These are phyloP conservation scores for Balanococcus diminutus DNA, from an alignment of 2,888 invertebrate species.

Conservation along the genomic window DNA sequence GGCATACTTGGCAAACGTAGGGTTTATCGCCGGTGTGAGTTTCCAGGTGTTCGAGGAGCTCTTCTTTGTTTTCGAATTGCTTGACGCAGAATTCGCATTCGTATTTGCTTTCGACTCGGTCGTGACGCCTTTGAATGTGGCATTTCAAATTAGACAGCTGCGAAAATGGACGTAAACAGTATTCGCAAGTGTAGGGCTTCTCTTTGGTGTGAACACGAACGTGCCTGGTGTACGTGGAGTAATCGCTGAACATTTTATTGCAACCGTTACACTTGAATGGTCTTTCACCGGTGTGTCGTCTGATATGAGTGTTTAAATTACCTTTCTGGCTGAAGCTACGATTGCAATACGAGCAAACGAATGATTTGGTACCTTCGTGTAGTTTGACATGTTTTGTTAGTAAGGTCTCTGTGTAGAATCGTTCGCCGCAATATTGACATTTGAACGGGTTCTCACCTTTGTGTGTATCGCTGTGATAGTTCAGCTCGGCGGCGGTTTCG, in stretches of 20 bases:
- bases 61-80: constrained; percentile 56
- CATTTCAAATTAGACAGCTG: constrained; percentile 56
- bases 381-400: constrained; percentile 35
- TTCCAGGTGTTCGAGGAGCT: constrained; percentile 56
- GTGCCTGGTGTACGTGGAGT: constrained; percentile 54
- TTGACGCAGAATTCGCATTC: constrained; percentile 56
- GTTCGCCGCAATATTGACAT: constrained; percentile 49
- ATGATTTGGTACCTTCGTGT: constrained; percentile 52
- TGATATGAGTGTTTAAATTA: constrained; percentile 53
- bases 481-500: neutral
- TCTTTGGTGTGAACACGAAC: constrained; percentile 54
- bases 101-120: constrained; percentile 56
- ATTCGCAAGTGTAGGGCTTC: constrained; percentile 52
- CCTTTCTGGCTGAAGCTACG: constrained; percentile 53
- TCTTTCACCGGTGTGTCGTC: constrained; percentile 53
- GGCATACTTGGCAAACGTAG: constrained; percentile 57
- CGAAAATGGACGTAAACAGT: constrained; percentile 55
- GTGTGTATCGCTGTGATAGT: constrained; percentile 54
- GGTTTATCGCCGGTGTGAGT: constrained; percentile 57
- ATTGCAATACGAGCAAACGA: constrained; percentile 51
- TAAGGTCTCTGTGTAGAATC: constrained; percentile 10
- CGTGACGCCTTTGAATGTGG: constrained; percentile 55
- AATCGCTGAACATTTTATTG: constrained; percentile 53
- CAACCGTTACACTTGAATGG: constrained; percentile 54
- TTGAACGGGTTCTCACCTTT: constrained; percentile 56